Evolutionary conservation across 2,797 vertebrate species (phyloP).

Genomic region (Cryptoprocta ferox): DNA sequence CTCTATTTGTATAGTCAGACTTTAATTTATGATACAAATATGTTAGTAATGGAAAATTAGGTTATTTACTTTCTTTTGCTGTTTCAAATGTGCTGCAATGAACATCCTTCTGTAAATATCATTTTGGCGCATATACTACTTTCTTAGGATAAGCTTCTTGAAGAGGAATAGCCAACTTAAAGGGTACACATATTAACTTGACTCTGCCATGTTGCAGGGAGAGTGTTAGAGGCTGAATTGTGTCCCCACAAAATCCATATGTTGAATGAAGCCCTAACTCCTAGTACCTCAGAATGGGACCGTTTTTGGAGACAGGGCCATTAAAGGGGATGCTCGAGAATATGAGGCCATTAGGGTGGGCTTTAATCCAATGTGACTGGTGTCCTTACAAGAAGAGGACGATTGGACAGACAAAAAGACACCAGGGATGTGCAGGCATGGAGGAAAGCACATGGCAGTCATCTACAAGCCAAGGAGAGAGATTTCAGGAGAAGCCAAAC

Average conservation of each 20-base stretch:
- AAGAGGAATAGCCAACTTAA: conserved; percentile 10
- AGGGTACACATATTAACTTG: background rate
- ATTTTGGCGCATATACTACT: background rate
- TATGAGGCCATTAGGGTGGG: background rate
- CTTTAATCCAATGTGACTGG: background rate
- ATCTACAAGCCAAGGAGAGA: background rate
- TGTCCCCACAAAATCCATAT: background rate
- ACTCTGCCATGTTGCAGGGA: background rate
- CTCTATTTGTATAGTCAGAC: background rate
- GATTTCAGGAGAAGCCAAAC: background rate
- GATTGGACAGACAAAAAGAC: background rate
- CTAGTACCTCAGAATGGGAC: background rate
- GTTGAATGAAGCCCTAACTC: background rate
- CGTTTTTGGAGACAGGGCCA: background rate
- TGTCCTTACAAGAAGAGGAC: background rate
- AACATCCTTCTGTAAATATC: background rate
- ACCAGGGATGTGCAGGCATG: background rate
- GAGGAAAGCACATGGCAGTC: background rate
- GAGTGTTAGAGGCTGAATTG: background rate
- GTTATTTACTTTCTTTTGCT: background rate
- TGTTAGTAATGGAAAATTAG: background rate
- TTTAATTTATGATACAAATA: conserved; percentile 22
- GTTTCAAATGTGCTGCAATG: background rate
- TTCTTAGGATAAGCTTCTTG: conserved; percentile 19
- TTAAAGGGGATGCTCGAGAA: background rate